These are phyloP conservation scores for Lasioglossum lativentre DNA, from an alignment of 2,888 invertebrate species.

Conservation along the genomic window DNA sequence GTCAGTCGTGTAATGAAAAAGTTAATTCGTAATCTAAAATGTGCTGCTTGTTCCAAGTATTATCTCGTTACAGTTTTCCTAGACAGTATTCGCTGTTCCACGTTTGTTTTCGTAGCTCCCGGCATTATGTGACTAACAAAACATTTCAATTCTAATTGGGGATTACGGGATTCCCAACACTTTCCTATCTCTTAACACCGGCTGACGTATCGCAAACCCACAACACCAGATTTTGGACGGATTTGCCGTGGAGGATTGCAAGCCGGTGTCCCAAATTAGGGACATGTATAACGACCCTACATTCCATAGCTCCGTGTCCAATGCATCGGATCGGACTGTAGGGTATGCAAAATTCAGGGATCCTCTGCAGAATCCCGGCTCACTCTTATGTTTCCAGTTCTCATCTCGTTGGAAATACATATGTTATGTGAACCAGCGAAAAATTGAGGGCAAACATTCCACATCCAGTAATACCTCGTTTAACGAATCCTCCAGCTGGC, in stretches of 20 bases:
- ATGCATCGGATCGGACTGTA: not conserved
- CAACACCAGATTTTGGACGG: slow-evolving; percentile 18
- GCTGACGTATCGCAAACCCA: not conserved
- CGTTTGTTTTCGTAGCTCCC: not conserved
- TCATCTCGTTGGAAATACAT: not conserved
- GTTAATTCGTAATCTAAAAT: not conserved
- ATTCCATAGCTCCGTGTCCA: slow-evolving; percentile 3
- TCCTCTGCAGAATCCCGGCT: not conserved
- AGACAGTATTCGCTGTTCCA: not conserved
- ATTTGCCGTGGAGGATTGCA: not conserved
- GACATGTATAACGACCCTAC: slow-evolving; percentile 13
- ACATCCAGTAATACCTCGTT: not conserved
- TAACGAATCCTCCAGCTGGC: not conserved
- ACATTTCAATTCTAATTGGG: not conserved
- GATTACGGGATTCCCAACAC: not conserved
- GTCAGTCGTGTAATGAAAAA: not conserved
- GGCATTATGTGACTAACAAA: not conserved
- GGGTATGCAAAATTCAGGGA: slow-evolving; percentile 12
- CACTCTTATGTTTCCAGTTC: not conserved
- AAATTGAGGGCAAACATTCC: not conserved
- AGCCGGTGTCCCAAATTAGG: slow-evolving; percentile 12
- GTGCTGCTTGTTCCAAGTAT: not conserved
- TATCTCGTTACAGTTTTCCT: not conserved
- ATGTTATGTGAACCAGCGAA: not conserved
- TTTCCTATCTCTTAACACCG: not conserved